phyloP scores from a whole-genome alignment of 2,797 vertebrate species.

The Alcedo atthis region DNA sequence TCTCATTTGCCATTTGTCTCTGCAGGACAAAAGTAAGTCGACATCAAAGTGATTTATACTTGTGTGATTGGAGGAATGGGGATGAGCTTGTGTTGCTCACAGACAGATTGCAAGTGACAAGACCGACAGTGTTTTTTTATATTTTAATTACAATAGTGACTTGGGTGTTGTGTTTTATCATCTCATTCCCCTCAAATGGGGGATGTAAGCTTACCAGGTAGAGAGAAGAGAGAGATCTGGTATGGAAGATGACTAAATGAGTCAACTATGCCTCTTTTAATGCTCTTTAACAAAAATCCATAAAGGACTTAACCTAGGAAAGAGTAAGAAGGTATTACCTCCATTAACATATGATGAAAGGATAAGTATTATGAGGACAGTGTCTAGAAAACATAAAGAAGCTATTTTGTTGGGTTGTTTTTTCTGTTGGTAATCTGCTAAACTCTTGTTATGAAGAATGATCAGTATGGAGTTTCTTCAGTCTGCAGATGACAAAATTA shows the following conservation, averaged over 20 bases:
- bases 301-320: neutral
- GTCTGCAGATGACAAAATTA: neutral
- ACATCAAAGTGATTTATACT: neutral
- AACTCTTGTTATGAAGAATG: neutral
- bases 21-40: neutral
- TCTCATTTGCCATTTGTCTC: neutral
- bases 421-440: conserved; percentile 9
- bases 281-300: conserved; percentile 14
- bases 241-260: neutral
- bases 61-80: neutral
- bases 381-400: neutral
- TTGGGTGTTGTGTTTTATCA: conserved; percentile 19
- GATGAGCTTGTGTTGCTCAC: neutral
- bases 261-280: neutral
- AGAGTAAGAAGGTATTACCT: neutral
- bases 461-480: neutral
- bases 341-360: neutral
- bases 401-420: conserved; percentile 9
- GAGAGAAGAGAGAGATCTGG: neutral
- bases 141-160: neutral
- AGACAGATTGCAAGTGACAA: neutral
- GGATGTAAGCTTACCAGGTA: neutral
- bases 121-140: neutral
- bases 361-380: neutral
- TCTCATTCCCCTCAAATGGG: neutral